Evolutionary conservation across 2,888 invertebrate species (phyloP).

Genomic region (Nomada ferruginata): DNA sequence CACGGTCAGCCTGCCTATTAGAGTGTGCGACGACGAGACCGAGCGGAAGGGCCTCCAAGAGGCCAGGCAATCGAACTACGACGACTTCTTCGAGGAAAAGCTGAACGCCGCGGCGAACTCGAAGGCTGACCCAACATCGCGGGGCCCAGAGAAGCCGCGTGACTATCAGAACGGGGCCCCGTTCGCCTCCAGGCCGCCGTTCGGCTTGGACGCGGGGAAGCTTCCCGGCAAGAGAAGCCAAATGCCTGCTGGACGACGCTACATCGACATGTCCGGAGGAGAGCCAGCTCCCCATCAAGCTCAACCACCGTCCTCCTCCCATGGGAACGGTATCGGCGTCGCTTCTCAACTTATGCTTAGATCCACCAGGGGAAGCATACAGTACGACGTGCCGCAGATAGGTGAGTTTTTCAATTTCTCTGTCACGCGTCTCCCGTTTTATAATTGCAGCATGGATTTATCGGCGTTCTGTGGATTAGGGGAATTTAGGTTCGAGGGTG

Average conservation of each 20-base stretch:
- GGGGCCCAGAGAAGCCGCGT: conserved; percentile 45
- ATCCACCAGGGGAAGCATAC: conserved; percentile 86
- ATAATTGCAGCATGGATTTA: background rate
- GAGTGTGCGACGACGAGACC: conserved; percentile 67
- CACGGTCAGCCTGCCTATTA: conserved; percentile 61
- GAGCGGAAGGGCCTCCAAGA: conserved; percentile 56
- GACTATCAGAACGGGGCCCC: conserved; percentile 41
- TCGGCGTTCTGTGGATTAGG: too few species aligned
- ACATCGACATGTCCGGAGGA: conserved; percentile 46
- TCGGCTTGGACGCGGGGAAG: conserved; percentile 69
- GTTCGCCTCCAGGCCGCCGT: conserved; percentile 65
- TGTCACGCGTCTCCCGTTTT: background rate
- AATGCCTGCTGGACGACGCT: conserved; percentile 57
- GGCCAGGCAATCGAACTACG: conserved; percentile 65
- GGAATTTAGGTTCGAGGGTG: too few species aligned
- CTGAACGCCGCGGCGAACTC: conserved; percentile 52
- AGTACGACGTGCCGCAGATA: conserved; percentile 94
- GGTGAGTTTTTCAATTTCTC: conserved; percentile 85
- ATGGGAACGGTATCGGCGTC: conserved; percentile 84
- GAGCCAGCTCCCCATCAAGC: conserved; percentile 55
- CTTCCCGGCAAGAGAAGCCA: conserved; percentile 71
- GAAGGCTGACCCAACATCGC: conserved; percentile 64
- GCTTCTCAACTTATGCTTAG: conserved; percentile 92
- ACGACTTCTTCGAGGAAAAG: conserved; percentile 67
- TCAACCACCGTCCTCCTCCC: conserved; percentile 76